These are phyloP conservation scores for Zeugodacus cucurbitae DNA, from an alignment of 1,140 invertebrate genomes.

Conservation along the genomic window DNA sequence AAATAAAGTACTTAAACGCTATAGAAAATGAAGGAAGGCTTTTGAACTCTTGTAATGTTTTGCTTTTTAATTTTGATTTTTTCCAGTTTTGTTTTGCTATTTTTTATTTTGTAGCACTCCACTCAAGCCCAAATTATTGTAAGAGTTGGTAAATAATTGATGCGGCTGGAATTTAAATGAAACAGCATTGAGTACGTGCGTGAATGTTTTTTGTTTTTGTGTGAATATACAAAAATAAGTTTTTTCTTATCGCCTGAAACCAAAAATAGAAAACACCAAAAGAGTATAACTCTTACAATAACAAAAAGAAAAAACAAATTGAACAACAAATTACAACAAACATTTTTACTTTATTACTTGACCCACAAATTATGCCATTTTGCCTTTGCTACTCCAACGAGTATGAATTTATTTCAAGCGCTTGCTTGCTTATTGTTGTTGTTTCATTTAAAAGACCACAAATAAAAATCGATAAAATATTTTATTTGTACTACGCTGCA, in stretches of 20 bases:
- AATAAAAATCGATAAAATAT: slow-evolving; percentile 35
- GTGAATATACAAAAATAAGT: no score
- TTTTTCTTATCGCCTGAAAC: background rate
- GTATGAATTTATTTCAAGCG: background rate
- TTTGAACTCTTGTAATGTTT: background rate
- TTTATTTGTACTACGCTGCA: slow-evolving; percentile 1
- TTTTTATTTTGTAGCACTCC: background rate
- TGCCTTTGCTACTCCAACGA: background rate
- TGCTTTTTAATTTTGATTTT: background rate
- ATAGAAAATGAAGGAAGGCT: background rate
- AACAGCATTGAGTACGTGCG: background rate
- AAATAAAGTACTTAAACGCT: background rate
- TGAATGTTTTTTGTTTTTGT: background rate
- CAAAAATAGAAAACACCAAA: background rate
- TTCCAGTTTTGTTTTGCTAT: background rate
- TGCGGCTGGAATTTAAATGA: background rate
- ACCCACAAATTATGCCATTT: slow-evolving; percentile 32
- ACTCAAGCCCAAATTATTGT: background rate
- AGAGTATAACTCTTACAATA: background rate
- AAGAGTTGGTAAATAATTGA: background rate
- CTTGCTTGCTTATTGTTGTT: background rate
- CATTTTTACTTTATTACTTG: background rate
- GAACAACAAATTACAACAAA: background rate
- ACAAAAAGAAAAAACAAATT: background rate
- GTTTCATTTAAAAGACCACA: background rate